Conservation (phyloP, 1,140 invertebrate species). For the Drosophila sulfurigaster region DNA sequence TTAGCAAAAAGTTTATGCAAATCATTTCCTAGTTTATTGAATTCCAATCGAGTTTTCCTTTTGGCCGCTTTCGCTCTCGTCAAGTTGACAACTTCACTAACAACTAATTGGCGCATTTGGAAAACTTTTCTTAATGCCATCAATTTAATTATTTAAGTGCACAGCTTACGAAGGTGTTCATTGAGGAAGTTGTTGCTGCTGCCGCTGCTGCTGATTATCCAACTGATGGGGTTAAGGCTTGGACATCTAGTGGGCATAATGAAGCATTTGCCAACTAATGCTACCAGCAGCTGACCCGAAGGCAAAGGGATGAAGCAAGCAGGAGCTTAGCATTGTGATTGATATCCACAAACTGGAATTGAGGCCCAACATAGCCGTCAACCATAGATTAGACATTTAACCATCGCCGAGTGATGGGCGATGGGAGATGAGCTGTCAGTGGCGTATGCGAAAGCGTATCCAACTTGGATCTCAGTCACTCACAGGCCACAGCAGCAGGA, state of each 20-base stretch:
- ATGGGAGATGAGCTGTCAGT: conserved; percentile 48
- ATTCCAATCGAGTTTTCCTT: not conserved
- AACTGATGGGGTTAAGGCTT: not conserved
- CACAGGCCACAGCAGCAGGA: conserved; percentile 5
- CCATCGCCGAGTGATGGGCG: conserved; percentile 30
- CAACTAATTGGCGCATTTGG: conserved; percentile 25
- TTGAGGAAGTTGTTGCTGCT: not conserved
- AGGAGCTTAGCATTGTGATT: conserved; percentile 68
- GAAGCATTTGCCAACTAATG: not conserved
- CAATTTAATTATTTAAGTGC: conserved; percentile 18
- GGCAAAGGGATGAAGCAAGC: conserved; percentile 8
- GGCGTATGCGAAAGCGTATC: conserved; percentile 7
- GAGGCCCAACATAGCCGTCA: conserved; percentile 13
- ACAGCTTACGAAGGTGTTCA: conserved; percentile 10
- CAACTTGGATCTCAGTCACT: conserved; percentile 23
- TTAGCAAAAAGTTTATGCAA: conserved; percentile 21
- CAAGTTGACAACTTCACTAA: conserved; percentile 4
- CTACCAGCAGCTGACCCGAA: conserved; percentile 11
- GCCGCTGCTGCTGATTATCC: not conserved
- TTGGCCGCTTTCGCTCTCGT: not conserved
- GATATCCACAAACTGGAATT: conserved; percentile 55
- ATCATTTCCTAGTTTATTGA: conserved; percentile 17
- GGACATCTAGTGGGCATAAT: not conserved
- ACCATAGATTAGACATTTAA: conserved; percentile 61
- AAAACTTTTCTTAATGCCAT: conserved; percentile 20